Percentiles rank a stretch among this genome's conserved stretches.
These are phyloP conservation scores for Mongoloraphidia duomilia DNA, from an alignment of 2,888 invertebrate species.

Conservation along the genomic window DNA sequence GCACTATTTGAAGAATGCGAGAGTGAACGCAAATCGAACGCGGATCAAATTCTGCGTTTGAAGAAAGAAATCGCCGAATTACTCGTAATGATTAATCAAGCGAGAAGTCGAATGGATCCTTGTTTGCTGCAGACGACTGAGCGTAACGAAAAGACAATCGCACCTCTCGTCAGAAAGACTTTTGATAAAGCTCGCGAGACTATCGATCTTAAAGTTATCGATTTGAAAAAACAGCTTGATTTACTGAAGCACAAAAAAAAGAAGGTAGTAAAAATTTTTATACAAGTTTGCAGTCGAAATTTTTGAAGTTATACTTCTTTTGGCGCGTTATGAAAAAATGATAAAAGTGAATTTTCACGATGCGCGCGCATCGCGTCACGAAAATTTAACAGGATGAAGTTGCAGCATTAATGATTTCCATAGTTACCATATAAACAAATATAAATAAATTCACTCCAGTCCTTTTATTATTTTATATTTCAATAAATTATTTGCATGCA, in stretches of 20 bases:
- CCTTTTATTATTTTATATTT: too few species aligned
- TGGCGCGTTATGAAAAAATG: too few species aligned
- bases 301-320: neutral
- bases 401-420: too few species aligned
- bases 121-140: slow-evolving; percentile 33
- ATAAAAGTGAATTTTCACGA: too few species aligned
- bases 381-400: too few species aligned
- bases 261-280: slow-evolving; percentile 27
- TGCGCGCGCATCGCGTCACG: too few species aligned
- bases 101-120: slow-evolving; percentile 36
- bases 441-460: too few species aligned
- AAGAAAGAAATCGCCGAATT: slow-evolving; percentile 60
- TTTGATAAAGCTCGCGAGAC: slow-evolving; percentile 36
- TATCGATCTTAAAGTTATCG: slow-evolving; percentile 54
- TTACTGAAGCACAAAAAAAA: slow-evolving; percentile 53
- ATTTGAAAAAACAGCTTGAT: slow-evolving; percentile 58
- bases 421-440: too few species aligned
- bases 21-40: slow-evolving; percentile 54
- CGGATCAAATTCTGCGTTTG: slow-evolving; percentile 50
- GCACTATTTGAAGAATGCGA: slow-evolving; percentile 71
- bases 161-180: slow-evolving; percentile 29
- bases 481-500: too few species aligned
- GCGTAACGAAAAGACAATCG: slow-evolving; percentile 14
- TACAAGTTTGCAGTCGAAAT: neutral
- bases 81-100: slow-evolving; percentile 41